phyloP scores from a whole-genome alignment of 2,888 invertebrate genomes.

The Aelia acuminata region DNA sequence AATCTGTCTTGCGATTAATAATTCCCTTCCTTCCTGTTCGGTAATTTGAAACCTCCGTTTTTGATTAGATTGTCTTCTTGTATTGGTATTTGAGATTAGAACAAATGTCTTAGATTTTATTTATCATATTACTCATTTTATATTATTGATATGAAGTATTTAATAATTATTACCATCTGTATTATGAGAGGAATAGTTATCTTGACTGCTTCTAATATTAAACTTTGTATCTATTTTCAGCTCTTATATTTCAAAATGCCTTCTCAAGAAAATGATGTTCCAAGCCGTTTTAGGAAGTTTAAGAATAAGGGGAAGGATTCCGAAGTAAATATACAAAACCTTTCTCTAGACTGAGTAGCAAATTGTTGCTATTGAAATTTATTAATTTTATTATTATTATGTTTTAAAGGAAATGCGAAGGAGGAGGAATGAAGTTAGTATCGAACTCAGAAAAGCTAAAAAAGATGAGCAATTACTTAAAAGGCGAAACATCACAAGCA shows the following conservation, averaged over 20 bases:
- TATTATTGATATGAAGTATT: too few relatives aligned
- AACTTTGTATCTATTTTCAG: slow-evolving; percentile 18
- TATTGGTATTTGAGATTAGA: too few relatives aligned
- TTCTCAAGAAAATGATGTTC: slow-evolving; percentile 72
- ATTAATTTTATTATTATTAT: not conserved
- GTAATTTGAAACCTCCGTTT: too few relatives aligned
- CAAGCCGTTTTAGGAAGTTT: slow-evolving; percentile 77
- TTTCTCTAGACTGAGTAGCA: not conserved
- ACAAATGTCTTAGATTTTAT: too few relatives aligned
- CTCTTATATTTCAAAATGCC: slow-evolving; percentile 72
- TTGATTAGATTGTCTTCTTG: too few relatives aligned
- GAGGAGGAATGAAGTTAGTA: slow-evolving; percentile 88
- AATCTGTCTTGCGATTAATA: too few relatives aligned
- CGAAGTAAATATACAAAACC: slow-evolving; percentile 76
- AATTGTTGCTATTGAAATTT: too few relatives aligned
- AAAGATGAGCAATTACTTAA: slow-evolving; percentile 95
- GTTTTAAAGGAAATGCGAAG: slow-evolving; percentile 81
- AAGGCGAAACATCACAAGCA: slow-evolving; percentile 83
- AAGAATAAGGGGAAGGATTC: slow-evolving; percentile 84
- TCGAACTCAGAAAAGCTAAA: slow-evolving; percentile 92
- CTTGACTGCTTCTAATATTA: not conserved
- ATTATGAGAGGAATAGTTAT: not conserved
- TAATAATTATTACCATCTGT: too few relatives aligned
- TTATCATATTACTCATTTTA: too few relatives aligned
- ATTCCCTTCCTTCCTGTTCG: too few relatives aligned